Percentiles rank a stretch among this genome's conserved stretches.
Conservation (phyloP, 2,113 vertebrate genomes). For the Lycocorax pyrrhopterus region DNA sequence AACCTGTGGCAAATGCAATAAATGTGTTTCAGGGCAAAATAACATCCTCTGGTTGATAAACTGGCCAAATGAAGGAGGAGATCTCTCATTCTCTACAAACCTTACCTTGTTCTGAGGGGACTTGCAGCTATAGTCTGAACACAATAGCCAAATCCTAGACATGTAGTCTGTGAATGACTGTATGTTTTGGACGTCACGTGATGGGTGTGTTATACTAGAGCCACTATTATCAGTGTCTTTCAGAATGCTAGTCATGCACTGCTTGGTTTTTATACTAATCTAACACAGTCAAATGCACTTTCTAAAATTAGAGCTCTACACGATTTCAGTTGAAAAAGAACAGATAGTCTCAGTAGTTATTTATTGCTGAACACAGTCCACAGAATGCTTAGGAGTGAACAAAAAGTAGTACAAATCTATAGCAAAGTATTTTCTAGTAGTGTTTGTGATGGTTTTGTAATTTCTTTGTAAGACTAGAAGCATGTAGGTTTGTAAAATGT, state of each 20-base stretch:
- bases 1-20: neutral
- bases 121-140: neutral
- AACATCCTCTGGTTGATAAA: neutral
- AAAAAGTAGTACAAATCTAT: neutral
- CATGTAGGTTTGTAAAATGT: neutral
- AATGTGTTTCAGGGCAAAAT: neutral
- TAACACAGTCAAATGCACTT: neutral
- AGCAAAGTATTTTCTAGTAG: neutral
- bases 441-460: neutral
- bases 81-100: neutral
- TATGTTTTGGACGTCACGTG: neutral
- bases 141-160: neutral
- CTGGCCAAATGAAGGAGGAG: neutral
- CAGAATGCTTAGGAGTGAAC: neutral
- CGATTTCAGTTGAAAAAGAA: neutral
- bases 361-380: neutral
- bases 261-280: neutral
- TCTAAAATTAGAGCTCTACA: neutral
- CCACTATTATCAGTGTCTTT: neutral
- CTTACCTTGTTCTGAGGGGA: neutral
- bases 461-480: neutral
- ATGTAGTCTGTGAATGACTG: neutral
- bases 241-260: neutral
- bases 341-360: neutral
- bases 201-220: neutral